A percentile compares a stretch with the other conserved stretches of the same genome.
Evolutionary conservation across 2,888 invertebrate species (phyloP).

Genomic region (Callimorpha dominula): DNA sequence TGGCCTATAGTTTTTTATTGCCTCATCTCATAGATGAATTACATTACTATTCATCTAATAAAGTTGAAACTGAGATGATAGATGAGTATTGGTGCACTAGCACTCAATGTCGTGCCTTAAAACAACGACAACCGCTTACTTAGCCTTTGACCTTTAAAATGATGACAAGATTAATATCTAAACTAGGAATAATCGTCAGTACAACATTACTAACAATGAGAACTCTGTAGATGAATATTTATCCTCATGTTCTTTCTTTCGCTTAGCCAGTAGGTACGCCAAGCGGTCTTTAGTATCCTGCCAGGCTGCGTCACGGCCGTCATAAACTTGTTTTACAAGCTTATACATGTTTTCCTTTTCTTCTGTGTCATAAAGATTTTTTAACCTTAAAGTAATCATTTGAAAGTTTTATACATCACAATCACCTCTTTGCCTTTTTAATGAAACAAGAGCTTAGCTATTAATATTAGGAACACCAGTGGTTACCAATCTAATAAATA

Average conservation of each 20-base stretch:
- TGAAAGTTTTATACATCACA: no score
- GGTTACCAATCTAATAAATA: no score
- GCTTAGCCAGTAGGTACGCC: background rate
- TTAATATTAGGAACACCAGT: no score
- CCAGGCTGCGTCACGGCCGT: conserved; percentile 3
- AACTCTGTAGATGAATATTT: background rate
- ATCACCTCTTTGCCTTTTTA: no score
- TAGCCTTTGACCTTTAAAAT: background rate
- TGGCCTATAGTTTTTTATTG: no score
- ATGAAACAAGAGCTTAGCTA: no score
- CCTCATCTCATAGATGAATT: no score
- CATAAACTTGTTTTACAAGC: background rate
- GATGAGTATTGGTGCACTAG: background rate
- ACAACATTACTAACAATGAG: background rate
- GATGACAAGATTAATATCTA: no score
- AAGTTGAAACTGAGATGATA: no score
- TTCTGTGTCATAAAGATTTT: background rate
- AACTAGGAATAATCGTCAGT: no score
- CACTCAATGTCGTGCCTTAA: background rate
- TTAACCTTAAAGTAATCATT: background rate
- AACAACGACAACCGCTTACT: background rate
- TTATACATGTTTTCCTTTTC: background rate
- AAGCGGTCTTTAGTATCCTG: background rate
- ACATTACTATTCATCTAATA: no score
- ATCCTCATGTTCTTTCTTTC: background rate